A percentile compares a stretch with the other conserved stretches of the same genome.
Conservation (phyloP, 2,797 vertebrate species). For the Crenuchus spilurus region DNA sequence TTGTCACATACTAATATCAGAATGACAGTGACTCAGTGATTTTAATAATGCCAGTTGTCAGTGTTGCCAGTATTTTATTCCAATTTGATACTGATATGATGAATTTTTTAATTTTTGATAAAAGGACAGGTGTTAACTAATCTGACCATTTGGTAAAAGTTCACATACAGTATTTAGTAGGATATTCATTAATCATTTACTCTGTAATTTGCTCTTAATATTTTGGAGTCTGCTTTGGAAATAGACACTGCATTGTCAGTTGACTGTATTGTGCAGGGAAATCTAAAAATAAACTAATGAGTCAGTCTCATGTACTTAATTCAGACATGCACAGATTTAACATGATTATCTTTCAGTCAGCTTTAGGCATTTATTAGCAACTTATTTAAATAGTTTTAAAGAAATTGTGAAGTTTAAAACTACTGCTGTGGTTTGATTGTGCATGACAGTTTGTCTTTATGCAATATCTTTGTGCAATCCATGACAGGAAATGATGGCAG, state of each 20-base stretch:
- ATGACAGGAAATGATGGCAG: conserved; percentile 75
- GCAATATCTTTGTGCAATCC: neutral
- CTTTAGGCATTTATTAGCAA: neutral
- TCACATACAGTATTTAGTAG: no score
- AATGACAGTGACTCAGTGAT: neutral
- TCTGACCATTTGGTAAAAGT: no score
- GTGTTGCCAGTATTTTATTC: neutral
- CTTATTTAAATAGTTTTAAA: no score
- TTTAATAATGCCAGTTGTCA: neutral
- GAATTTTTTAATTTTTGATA: no score
- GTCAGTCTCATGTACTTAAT: neutral
- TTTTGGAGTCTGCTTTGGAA: no score
- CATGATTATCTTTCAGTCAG: neutral
- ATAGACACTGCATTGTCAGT: no score
- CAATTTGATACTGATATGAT: no score
- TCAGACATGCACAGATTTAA: neutral
- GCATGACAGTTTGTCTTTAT: neutral
- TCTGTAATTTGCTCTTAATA: no score
- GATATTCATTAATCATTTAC: no score
- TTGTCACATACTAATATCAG: no score
- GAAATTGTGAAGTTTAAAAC: no score
- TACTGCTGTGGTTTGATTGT: neutral
- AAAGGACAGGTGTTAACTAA: no score
- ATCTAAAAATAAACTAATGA: neutral
- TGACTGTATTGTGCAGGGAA: neutral